Evolutionary conservation across 2,113 vertebrate species (phyloP).

Genomic region (Atractosteus spatula): DNA sequence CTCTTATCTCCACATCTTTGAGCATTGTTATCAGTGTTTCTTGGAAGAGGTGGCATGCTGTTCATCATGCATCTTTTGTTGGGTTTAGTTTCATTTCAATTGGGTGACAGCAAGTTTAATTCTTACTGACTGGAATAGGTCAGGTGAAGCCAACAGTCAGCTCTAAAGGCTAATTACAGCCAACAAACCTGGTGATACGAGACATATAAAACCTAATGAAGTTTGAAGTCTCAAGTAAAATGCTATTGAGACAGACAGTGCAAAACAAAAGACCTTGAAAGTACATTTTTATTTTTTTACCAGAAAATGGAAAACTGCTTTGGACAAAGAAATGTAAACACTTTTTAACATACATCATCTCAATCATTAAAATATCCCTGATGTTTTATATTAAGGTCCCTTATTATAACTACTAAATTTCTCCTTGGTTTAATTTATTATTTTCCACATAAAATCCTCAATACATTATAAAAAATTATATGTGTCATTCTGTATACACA

Average conservation of each 20-base stretch:
- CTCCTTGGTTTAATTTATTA: no score
- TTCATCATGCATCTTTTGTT: neutral
- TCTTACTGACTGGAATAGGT: conserved; percentile 30
- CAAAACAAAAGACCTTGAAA: no score
- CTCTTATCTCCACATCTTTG: neutral
- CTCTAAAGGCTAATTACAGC: conserved; percentile 23
- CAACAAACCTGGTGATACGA: conserved; percentile 13
- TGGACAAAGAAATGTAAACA: no score
- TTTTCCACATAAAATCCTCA: no score
- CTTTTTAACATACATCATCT: no score
- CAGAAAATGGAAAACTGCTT: no score
- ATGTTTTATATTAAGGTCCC: no score
- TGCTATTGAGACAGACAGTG: neutral
- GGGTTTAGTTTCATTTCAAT: neutral
- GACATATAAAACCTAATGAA: conserved; percentile 13
- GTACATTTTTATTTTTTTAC: no score
- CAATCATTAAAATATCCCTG: no score
- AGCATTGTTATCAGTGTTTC: neutral
- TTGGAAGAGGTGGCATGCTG: neutral
- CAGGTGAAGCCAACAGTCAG: conserved; percentile 32
- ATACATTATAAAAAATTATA: no score
- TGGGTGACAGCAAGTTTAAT: conserved; percentile 21
- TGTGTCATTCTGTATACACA: no score
- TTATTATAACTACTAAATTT: no score
- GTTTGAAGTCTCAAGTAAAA: conserved; percentile 15